phyloP scores from a whole-genome alignment of 2,113 vertebrate genomes.

The Proterorhinus semilunaris region DNA sequence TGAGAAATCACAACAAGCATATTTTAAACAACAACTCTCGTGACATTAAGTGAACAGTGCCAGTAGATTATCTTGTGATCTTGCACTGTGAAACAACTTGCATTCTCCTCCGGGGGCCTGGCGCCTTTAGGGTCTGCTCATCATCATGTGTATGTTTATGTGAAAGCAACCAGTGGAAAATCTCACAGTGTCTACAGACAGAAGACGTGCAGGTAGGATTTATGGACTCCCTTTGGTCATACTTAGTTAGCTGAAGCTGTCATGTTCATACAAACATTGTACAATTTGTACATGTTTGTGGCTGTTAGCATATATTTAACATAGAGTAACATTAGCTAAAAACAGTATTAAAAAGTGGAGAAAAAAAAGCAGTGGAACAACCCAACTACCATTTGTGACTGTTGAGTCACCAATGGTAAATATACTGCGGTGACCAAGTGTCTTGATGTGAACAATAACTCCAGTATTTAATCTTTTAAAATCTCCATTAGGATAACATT shows the following conservation, averaged over 20 bases:
- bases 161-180: constrained; percentile 51
- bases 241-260: not conserved
- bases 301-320: too few species aligned
- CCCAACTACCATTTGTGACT: too few species aligned
- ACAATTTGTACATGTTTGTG: not conserved
- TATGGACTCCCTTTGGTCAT: not conserved
- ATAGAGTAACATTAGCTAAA: too few species aligned
- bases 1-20: not conserved
- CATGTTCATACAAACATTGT: not conserved
- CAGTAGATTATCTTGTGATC: constrained; percentile 4
- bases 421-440: too few species aligned
- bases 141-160: constrained; percentile 46
- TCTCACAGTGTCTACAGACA: constrained; percentile 33
- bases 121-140: constrained; percentile 36
- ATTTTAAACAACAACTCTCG: not conserved
- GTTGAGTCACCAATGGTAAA: too few species aligned
- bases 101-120: constrained; percentile 29
- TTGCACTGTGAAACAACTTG: constrained; percentile 15
- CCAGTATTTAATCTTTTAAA: too few species aligned
- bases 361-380: too few species aligned
- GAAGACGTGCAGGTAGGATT: constrained; percentile 9
- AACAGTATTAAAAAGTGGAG: too few species aligned
- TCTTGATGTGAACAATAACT: too few species aligned
- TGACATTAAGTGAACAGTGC: not conserved
- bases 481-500: too few species aligned